A percentile compares a stretch with the other conserved stretches of the same genome.
Evolutionary conservation across 2,113 vertebrate genomes (phyloP).

Genomic region (Symphodus melops): DNA sequence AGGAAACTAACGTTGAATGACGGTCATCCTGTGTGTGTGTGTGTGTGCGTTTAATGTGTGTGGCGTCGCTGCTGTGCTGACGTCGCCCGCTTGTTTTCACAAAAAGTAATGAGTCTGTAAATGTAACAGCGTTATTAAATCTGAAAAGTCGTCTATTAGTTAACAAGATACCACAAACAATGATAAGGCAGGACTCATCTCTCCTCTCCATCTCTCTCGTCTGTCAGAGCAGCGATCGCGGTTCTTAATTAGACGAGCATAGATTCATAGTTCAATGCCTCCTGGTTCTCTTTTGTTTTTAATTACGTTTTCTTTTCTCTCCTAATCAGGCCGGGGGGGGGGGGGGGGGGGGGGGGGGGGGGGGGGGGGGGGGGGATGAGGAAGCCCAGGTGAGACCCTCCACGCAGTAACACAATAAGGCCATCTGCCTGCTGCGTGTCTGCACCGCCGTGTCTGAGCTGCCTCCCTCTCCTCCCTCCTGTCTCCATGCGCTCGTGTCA

Average conservation of each 20-base stretch:
- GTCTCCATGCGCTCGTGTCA: slow-evolving; percentile 1
- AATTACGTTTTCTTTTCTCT: slow-evolving; percentile 35
- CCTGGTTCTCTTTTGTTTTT: slow-evolving; percentile 19
- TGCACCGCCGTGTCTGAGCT: slow-evolving; percentile 25
- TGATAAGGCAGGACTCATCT: neutral
- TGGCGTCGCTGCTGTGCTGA: no score
- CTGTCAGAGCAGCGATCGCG: neutral
- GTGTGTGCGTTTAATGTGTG: no score
- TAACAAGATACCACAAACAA: no score
- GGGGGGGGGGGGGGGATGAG: no score
- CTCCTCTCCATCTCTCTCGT: neutral
- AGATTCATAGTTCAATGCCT: neutral
- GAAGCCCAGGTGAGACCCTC: slow-evolving; percentile 55
- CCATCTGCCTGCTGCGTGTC: slow-evolving; percentile 64
- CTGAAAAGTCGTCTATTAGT: no score
- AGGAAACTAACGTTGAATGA: no score
- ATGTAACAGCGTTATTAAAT: no score
- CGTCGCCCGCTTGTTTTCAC: no score
- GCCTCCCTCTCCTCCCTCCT: neutral
- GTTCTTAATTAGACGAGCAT: neutral
- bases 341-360: no score
- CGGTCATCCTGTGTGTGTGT: no score
- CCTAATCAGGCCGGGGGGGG: slow-evolving; percentile 44
- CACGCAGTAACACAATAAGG: slow-evolving; percentile 44
- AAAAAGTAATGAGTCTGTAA: no score